These are phyloP conservation scores for Xiphophorus birchmanni DNA, from an alignment of 2,797 vertebrate genomes.

Conservation along the genomic window DNA sequence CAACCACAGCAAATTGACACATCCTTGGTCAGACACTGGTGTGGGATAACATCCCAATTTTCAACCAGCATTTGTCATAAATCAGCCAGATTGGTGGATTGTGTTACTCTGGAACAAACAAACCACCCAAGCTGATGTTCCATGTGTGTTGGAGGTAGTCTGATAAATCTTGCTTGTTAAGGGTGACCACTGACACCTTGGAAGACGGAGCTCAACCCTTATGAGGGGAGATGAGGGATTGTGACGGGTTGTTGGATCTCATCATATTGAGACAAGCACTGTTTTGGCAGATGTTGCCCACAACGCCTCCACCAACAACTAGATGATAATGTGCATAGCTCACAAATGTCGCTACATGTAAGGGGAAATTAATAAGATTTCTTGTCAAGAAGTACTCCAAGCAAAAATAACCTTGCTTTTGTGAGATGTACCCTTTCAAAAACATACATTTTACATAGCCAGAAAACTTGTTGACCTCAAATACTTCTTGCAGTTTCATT, in stretches of 20 bases:
- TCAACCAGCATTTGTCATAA: not conserved
- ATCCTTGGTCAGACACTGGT: not conserved
- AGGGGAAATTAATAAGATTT: not conserved
- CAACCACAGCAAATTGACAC: not conserved
- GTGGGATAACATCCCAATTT: not conserved
- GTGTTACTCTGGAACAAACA: not conserved
- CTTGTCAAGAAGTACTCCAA: not conserved
- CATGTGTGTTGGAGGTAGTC: not conserved
- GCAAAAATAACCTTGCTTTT: not conserved
- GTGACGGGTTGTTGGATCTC: not conserved
- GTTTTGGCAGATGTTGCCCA: not conserved
- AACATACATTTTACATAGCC: not conserved
- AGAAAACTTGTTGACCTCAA: constrained; percentile 24
- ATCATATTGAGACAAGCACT: not conserved
- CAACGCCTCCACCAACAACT: not conserved
- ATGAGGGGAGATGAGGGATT: not conserved
- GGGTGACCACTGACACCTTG: not conserved
- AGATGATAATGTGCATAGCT: not conserved
- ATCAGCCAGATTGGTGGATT: not conserved
- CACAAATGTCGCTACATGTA: not conserved
- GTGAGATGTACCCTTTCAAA: not conserved
- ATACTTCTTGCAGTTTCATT: constrained; percentile 29
- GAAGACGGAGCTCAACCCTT: not conserved
- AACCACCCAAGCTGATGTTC: not conserved
- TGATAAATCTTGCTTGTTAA: not conserved